Base-by-base conservation (phyloP, 2,113 vertebrate genomes). In the Amia ocellicauda region DNA sequence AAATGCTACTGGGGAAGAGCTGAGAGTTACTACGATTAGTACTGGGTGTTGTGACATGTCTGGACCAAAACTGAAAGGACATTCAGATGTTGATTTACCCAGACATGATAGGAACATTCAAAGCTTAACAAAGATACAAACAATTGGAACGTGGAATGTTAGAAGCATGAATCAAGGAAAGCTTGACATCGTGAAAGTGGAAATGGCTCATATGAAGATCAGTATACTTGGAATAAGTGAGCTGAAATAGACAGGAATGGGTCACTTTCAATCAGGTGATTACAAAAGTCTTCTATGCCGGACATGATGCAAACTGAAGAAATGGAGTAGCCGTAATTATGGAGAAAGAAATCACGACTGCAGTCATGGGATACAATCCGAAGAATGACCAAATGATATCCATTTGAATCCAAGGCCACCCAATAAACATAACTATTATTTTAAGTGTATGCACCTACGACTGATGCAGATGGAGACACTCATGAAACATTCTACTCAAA, bases 131-230 rank as follows among this genome's bases (percentile, higher is more conserved):
- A 45, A n/a, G 3, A 45, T 16, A 16, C 43, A 13, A 36, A 36
- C 10, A 40, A 58, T 58, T 14, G 29, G 26, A 58, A 29, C 55
- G 17, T 58, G 55, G 55, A 58, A 58, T 31, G 55, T 58, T 4
- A 8, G 55, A 7, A 17, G 13, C 3, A 58, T 58, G 1, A 58
- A 29, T 58, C 55, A 58, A 40, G 55, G 55, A 16, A 58, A 58
- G 16, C 55, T 58, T 4, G 31, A 58, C 31, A 40, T 58, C 16
- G 27, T 58, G 4, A 36, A 58, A 7, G 26, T 7, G 5, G 55
- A 58, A 40, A 58, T 58, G 55, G 27, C 10, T 5, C 4, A 27
- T 11, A 14, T 36, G 3, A 36, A 36, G 4, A 28, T 58, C 11
- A 17, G 13, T 20, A 10, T 58, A 16, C 31, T 58, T 29, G 2